A percentile compares a stretch with the other conserved stretches of the same genome.
Conservation (phyloP, 2,797 vertebrate genomes). For the Hyperoplus immaculatus region DNA sequence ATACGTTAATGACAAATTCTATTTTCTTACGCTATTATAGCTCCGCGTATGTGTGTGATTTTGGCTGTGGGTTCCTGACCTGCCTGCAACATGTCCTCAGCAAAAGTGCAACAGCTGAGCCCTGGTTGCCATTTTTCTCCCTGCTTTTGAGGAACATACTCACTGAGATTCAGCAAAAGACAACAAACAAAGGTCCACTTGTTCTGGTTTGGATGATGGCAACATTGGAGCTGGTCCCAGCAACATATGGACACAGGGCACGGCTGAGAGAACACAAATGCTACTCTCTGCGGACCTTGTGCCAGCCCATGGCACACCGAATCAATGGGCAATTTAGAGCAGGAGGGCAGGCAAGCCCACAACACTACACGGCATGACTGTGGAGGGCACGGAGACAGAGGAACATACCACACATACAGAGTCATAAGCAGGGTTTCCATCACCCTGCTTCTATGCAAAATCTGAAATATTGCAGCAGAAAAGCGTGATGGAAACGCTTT, state of each 20-base stretch:
- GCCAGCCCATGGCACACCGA: constrained; percentile 85
- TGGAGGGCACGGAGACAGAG: constrained; percentile 60
- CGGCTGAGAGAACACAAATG: constrained; percentile 89
- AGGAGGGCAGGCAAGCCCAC: constrained; percentile 78
- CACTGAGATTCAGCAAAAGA: constrained; percentile 70
- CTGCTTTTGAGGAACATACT: constrained; percentile 72
- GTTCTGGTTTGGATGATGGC: constrained; percentile 86
- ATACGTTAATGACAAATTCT: constrained; percentile 25
- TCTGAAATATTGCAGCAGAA: no score
- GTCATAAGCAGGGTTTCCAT: constrained; percentile 10
- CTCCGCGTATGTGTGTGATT: constrained; percentile 38
- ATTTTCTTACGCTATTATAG: constrained; percentile 23
- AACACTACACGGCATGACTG: constrained; percentile 69
- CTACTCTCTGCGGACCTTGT: constrained; percentile 81
- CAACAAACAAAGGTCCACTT: constrained; percentile 86
- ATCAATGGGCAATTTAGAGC: constrained; percentile 88
- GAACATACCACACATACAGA: constrained; percentile 49
- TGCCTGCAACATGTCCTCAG: constrained; percentile 46
- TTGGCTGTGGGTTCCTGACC: constrained; percentile 44
- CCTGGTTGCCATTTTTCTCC: constrained; percentile 51
- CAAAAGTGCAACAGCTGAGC: constrained; percentile 65
- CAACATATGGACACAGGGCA: constrained; percentile 89
- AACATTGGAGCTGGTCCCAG: constrained; percentile 87
- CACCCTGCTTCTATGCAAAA: no score
- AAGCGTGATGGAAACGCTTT: no score